Evolutionary conservation across 2,797 vertebrate species (phyloP).

Genomic region (Harpagifer antarcticus): DNA sequence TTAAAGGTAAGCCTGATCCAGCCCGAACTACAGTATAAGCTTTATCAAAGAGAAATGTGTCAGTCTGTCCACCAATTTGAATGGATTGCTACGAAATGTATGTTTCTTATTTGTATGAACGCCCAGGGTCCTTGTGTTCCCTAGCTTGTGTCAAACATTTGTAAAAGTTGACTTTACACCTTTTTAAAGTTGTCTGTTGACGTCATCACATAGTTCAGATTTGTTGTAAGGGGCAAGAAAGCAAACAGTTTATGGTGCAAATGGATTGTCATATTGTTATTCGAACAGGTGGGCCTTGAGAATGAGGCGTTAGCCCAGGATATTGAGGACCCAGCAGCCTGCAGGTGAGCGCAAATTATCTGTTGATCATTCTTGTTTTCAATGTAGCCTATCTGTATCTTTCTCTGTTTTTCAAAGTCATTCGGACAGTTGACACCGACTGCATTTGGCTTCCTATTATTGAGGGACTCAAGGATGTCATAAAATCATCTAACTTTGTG

Average conservation of each 20-base stretch:
- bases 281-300: constrained; percentile 84
- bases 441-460: neutral
- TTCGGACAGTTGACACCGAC: neutral
- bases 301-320: constrained; percentile 82
- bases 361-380: neutral
- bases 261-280: constrained; percentile 1
- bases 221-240: neutral
- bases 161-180: no score
- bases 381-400: neutral
- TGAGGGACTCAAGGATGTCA: neutral
- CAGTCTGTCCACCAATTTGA: neutral
- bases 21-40: no score
- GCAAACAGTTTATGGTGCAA: neutral
- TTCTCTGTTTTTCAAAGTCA: neutral
- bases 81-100: neutral
- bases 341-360: constrained; percentile 81
- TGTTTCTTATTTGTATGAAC: neutral
- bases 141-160: no score
- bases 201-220: neutral
- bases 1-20: no score
- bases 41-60: neutral
- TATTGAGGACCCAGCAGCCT: constrained; percentile 89
- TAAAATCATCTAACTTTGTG: neutral
- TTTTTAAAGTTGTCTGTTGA: no score
- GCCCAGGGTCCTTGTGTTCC: no score